Base-by-base conservation (phyloP, 2,888 invertebrate species). In the Drosophila paramelanica region DNA sequence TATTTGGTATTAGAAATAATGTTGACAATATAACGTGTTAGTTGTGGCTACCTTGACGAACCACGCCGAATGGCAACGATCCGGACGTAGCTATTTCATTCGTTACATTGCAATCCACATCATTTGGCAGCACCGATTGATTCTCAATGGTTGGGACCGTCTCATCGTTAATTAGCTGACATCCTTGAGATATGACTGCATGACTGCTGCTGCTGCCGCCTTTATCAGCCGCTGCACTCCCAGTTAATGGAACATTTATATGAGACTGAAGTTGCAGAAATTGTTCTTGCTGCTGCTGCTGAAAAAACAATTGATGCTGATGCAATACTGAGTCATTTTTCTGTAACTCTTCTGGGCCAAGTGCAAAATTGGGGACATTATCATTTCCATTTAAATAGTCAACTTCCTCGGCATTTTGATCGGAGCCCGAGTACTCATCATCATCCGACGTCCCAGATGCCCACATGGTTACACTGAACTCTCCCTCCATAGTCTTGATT, bases 381-480 rank as follows among this genome's bases (percentile, higher is more conserved):
- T 55, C 80, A 97, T 93, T 96, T 97, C 41, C 64, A 36, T 61
- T 73, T 10, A 69, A 23, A 38, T 60, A 73, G n/a, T 85, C 79
- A 1, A 61, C 20, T 11, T 79, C 82, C 91, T 98, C 98, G 0
- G 97, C 96, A 92, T 98, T 98, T 3, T 96, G 96, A 89, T 97
- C 97, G 1, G 98, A 97, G 92, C 98, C 98, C 0, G 96, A 96
- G 84, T 97, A 97, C 93, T 97, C 97, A 90, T 98, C 97, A 90
- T 98, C 97, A 88, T 97, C 97, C 11, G 95, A 95, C 38, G 94
- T 94, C 0, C 97, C 98, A 0, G 98, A 97, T 43, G 98, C 98
- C 98, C 98, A 98, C 98, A 98, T 98, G 73, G 98, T 98, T 74
- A 98, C 98, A 43, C 96, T 97, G 93, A 98, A 98, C 93, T 98